Percentiles rank a stretch among this genome's conserved stretches.
phyloP scores from a whole-genome alignment of 2,797 vertebrate genomes.

The Manis pentadactyla region DNA sequence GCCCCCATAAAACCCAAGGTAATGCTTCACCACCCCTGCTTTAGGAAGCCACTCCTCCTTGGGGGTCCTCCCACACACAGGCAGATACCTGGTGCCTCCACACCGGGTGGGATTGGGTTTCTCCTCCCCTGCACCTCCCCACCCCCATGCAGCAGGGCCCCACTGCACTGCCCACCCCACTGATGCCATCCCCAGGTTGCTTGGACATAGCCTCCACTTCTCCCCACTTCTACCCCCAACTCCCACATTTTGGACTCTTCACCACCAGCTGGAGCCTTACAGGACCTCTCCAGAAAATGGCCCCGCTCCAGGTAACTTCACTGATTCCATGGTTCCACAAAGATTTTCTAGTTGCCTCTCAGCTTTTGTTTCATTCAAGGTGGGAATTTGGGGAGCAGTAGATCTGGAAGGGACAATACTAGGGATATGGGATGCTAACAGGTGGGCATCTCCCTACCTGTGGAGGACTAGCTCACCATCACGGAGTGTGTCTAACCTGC shows the following conservation, averaged over 20 bases:
- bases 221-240: neutral
- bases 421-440: neutral
- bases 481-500: neutral
- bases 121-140: neutral
- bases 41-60: neutral
- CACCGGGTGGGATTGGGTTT: neutral
- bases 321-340: no score
- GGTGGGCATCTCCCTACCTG: neutral
- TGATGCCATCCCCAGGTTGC: neutral
- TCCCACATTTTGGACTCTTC: neutral
- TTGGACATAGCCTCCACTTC: neutral
- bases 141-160: neutral
- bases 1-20: conserved; percentile 38
- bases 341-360: neutral
- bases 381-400: neutral
- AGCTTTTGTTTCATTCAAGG: neutral
- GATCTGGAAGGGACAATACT: neutral
- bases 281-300: neutral
- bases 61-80: no score
- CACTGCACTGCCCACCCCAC: neutral
- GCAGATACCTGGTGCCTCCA: neutral
- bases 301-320: neutral
- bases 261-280: neutral
- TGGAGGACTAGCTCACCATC: no score
- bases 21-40: neutral